phyloP scores from a whole-genome alignment of 2,888 invertebrate species.

The Deilephila elpenor region DNA sequence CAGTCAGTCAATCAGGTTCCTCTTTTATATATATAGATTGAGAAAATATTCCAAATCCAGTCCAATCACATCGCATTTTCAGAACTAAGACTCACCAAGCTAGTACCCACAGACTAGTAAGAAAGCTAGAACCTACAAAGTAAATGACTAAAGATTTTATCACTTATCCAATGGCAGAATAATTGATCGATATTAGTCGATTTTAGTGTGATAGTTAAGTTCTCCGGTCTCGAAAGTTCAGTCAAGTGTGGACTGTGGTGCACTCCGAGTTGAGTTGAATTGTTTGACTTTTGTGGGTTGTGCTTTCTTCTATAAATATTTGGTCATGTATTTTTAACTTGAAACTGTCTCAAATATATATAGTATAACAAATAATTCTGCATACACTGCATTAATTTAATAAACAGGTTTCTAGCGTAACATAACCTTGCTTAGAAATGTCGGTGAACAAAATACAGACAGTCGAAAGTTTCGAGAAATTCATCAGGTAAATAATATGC shows the following conservation, averaged over 20 bases:
- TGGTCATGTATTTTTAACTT: not conserved
- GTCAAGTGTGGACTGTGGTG: not conserved
- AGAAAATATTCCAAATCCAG: no score
- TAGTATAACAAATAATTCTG: not conserved
- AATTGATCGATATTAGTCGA: not conserved
- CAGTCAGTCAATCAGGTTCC: no score
- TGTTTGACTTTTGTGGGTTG: not conserved
- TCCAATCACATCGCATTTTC: no score
- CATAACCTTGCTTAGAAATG: slow-evolving; percentile 73
- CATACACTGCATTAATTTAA: not conserved
- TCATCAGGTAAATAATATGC: slow-evolving; percentile 62
- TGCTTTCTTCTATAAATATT: not conserved
- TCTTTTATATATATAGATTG: no score
- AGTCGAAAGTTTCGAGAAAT: slow-evolving; percentile 79
- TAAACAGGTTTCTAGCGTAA: slow-evolving; percentile 26
- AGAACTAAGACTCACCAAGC: no score
- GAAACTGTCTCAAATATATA: not conserved
- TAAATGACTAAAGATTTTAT: no score
- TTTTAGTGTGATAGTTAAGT: not conserved
- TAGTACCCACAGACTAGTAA: no score
- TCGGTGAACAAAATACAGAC: slow-evolving; percentile 78
- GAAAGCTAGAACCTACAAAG: no score
- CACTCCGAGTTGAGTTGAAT: not conserved
- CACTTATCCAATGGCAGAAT: not conserved
- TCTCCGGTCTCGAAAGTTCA: slow-evolving; percentile 6